Evolutionary conservation across 2,113 vertebrate genomes (phyloP).

Genomic region (Vireo altiloquus): DNA sequence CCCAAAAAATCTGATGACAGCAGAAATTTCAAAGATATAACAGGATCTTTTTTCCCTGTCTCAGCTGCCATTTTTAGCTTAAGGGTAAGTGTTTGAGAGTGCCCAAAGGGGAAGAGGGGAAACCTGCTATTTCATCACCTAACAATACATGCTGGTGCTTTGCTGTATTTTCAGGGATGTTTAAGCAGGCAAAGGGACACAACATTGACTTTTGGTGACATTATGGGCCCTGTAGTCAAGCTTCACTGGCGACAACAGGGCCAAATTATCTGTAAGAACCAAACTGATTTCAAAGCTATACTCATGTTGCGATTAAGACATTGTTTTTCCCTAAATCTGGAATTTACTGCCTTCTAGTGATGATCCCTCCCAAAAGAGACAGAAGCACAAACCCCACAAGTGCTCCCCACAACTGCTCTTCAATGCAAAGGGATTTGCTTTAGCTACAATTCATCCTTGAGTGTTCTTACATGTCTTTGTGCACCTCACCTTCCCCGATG

Average conservation of each 20-base stretch:
- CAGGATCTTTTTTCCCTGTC: neutral
- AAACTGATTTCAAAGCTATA: neutral
- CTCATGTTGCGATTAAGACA: neutral
- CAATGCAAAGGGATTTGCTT: neutral
- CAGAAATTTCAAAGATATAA: neutral
- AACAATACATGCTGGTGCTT: rapidly evolving
- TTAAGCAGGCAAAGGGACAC: neutral
- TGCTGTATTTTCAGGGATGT: neutral
- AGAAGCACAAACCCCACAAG: neutral
- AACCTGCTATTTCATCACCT: neutral
- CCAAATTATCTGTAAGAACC: neutral
- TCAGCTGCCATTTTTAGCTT: neutral
- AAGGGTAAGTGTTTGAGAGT: neutral
- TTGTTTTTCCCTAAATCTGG: neutral
- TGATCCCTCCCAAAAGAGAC: neutral
- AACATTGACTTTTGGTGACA: neutral
- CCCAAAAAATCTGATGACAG: neutral
- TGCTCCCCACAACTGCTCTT: neutral
- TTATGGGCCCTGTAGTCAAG: neutral
- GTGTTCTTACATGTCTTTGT: neutral
- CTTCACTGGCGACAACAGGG: neutral
- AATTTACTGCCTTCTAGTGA: neutral
- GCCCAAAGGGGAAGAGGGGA: too few relatives aligned
- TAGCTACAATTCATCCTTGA: neutral
- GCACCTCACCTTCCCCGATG: neutral